Evolutionary conservation across 2,888 invertebrate species (phyloP), one percentile per base, ranked within the genome.

Genomic region (Drosophila prolongata): DNA sequence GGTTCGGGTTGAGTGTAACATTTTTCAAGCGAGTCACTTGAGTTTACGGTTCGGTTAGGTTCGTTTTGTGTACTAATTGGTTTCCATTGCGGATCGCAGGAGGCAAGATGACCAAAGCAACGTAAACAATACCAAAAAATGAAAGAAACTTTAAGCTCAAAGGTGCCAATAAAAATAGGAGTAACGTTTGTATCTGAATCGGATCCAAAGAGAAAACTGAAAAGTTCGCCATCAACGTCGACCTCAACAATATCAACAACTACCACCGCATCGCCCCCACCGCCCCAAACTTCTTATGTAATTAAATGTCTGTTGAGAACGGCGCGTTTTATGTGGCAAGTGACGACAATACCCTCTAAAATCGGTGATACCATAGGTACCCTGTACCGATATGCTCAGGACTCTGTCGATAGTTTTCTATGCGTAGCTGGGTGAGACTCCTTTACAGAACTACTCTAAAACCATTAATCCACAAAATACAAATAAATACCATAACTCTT

Each of bases 401-500:
- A 92, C 70, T 92, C 93, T 46, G 90, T 93, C 79, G 91, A 92
- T 83, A 89, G 89, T 72, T 90, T 93, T 87, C 90, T 93, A 80
- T 93, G 93, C 88, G 91, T 92, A 77, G 90, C 92, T 84, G 91
- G 92, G 92, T 92, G 90, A 92, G 90, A 91, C 89, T 85, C 14
- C 24, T 37, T 19, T 16, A 53, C 37, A 46, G 14, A 47, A n/a
- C 24, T 3, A 14, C 6, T 34, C 11, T 1, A 5, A 24, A 24
- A 0, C 30, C 30, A 34, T 34, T 13, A 0, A 6, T 10, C 19
- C 11, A 11, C 11, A 0, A 19, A 30, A 30, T 30, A 8, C 30
- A 30, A 9, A 8, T 30, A 30, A 30, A 30, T 30, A 6, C 6
- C 30, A 2, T 30, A 2, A 8, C 30, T 30, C 6, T 30, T 2